These are phyloP conservation scores for Gymnoscelis rufifasciata DNA, from an alignment of 2,888 invertebrate species.

Conservation along the genomic window DNA sequence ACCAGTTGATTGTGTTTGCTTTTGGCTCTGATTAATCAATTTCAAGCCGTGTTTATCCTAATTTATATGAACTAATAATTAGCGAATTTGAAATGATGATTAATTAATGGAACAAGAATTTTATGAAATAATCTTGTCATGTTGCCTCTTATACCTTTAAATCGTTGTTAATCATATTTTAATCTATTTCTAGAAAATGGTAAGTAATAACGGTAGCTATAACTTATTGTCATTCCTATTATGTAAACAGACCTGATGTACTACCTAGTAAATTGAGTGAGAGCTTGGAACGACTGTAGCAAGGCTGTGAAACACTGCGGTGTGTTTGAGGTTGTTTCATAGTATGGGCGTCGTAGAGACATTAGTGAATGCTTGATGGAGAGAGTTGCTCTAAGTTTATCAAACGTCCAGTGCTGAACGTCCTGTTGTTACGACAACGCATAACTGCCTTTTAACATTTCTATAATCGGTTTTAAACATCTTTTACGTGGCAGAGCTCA, in stretches of 20 bases:
- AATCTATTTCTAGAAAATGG: constrained; percentile 22
- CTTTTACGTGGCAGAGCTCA: constrained; percentile 50
- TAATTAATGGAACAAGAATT: constrained; percentile 20
- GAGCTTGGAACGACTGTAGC: constrained; percentile 69
- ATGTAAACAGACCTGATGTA: constrained; percentile 57
- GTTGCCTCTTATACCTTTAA: constrained; percentile 17
- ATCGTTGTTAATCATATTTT: constrained; percentile 17
- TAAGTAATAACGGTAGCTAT: constrained; percentile 47
- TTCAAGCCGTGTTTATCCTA: constrained; percentile 17
- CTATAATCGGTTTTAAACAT: constrained; percentile 40
- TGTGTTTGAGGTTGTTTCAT: constrained; percentile 53
- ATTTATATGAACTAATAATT: constrained; percentile 15
- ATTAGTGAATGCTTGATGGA: constrained; percentile 20
- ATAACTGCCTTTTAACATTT: constrained; percentile 49
- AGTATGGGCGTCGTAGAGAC: constrained; percentile 24
- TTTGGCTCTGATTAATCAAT: constrained; percentile 18
- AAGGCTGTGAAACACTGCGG: constrained; percentile 72
- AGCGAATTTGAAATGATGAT: constrained; percentile 9
- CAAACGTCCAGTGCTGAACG: constrained; percentile 62
- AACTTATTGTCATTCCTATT: constrained; percentile 64
- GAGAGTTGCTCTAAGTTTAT: constrained; percentile 41
- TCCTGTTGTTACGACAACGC: constrained; percentile 50
- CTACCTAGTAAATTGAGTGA: constrained; percentile 51
- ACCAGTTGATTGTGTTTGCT: constrained; percentile 16
- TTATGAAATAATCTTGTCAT: constrained; percentile 20